These are phyloP conservation scores for Octopus sinensis DNA, from an alignment of 1,140 invertebrate genomes.

Conservation along the genomic window DNA sequence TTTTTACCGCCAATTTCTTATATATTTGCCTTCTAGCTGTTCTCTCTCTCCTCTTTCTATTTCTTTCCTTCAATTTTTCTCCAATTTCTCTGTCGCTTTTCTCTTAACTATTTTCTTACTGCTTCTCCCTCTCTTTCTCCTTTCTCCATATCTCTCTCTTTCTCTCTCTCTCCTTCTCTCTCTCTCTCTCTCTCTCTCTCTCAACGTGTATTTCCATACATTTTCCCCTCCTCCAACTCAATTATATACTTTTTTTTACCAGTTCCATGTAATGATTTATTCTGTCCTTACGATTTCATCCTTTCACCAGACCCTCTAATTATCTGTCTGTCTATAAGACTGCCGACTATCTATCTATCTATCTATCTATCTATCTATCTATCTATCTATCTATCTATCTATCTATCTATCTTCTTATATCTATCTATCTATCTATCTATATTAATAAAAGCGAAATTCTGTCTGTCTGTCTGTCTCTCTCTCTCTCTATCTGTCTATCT, in stretches of 20 bases:
- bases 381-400: background rate
- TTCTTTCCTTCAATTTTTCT: background rate
- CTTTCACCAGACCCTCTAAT: too few relatives aligned
- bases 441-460: background rate
- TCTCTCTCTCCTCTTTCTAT: background rate
- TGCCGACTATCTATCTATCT: background rate
- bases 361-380: background rate
- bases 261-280: too few relatives aligned
- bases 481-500: background rate
- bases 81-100: background rate
- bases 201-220: background rate
- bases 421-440: background rate
- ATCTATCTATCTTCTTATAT: background rate
- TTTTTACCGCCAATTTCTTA: background rate
- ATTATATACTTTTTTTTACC: too few relatives aligned
- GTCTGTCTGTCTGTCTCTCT: background rate
- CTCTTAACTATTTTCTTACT: background rate
- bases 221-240: background rate
- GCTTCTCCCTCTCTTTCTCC: background rate
- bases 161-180: background rate
- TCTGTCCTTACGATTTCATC: too few relatives aligned
- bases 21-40: background rate
- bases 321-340: background rate
- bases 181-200: background rate
- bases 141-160: background rate